Evolutionary conservation across 2,113 vertebrate species (phyloP), one percentile per base, ranked within the genome.

Genomic region (Silurus meridionalis): DNA sequence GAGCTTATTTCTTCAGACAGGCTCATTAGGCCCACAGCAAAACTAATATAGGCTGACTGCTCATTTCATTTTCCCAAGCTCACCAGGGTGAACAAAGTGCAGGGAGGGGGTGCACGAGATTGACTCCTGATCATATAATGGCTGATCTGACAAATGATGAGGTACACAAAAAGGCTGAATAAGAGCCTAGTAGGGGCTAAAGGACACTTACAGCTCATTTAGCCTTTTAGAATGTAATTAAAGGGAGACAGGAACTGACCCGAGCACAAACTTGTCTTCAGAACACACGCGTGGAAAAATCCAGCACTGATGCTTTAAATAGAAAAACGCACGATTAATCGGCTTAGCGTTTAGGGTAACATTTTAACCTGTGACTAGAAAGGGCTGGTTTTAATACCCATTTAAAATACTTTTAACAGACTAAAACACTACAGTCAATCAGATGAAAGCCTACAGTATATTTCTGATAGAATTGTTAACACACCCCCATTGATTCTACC

Each of bases 321-420:
- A 37, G 28, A 61, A 14, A 52, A 11, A 14, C 46, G 37, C 23
- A 63, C 6, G 13, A 52, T 1, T 13, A 1, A 19, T n/a, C 82
- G 48, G 53, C 17, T 53, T 11, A 89, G 86, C 87, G 87, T 89
- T 83, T 83, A 85, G 72, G 64, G 87, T 85, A 87, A 81, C 85
- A 88, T 85, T 87, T 83, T 88, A 85, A 63, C 83, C 75, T 87
- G 87, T 83, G 55, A 90, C 52, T 46, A 81, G 81, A 67, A 81
- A 85, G 85, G 66, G 75, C 85, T 75, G 11, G 72, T 5, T 50
- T 74, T 23, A 75, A 5, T 13, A 50, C 71, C 9, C 19, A 52
- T 11, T 19, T 21, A 13, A 37, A 37, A 11, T 50, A 9, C 8
- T 5, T 74, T 74, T 2, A 52, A 50, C 17, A 50, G 17, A 19